Conservation (phyloP, 2,113 vertebrate genomes). For the Coracopsis vasa region DNA sequence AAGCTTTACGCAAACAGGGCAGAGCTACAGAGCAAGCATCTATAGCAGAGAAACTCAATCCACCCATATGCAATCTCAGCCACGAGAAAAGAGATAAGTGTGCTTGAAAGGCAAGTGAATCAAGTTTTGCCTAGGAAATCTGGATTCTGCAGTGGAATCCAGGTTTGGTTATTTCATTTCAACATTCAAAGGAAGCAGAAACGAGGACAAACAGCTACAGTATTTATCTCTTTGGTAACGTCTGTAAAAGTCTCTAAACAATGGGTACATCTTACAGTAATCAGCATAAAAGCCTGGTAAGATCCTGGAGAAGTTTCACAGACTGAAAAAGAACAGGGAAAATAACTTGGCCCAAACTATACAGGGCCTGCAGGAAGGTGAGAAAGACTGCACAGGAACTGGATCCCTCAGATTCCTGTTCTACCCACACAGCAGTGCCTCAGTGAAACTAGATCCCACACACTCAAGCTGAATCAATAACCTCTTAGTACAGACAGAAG, state of each 20-base stretch:
- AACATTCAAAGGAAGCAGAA: background rate
- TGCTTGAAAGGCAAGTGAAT: constrained; percentile 34
- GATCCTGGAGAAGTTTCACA: background rate
- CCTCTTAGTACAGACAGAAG: background rate
- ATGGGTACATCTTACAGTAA: background rate
- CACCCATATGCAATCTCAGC: background rate
- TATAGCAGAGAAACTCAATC: background rate
- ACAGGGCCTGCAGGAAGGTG: background rate
- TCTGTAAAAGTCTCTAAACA: background rate
- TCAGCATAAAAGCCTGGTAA: background rate
- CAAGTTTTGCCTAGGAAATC: background rate
- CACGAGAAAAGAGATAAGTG: background rate
- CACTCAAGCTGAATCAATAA: background rate
- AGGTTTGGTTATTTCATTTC: constrained; percentile 2
- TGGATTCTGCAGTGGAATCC: background rate
- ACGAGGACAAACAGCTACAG: background rate
- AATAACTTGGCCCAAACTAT: background rate
- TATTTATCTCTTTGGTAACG: constrained; percentile 51
- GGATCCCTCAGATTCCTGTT: background rate
- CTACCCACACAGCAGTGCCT: background rate
- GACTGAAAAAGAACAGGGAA: background rate
- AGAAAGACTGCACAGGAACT: background rate
- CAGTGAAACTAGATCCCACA: background rate
- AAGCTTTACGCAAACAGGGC: background rate
- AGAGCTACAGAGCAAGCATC: background rate